Evolutionary conservation across 2,113 vertebrate genomes (phyloP).

Genomic region (Albula goreensis): DNA sequence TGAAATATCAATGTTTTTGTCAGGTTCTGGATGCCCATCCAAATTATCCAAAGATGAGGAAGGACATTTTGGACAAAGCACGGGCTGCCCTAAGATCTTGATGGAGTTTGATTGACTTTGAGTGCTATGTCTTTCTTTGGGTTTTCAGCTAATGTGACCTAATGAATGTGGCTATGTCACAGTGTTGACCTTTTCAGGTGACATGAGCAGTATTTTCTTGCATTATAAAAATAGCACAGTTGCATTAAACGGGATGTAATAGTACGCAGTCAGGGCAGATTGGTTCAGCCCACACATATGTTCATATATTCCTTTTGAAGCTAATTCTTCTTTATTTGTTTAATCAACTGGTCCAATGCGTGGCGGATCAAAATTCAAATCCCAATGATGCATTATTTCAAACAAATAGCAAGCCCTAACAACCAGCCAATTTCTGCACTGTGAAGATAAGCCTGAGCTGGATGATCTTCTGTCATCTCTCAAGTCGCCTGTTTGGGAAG

Average conservation of each 20-base stretch:
- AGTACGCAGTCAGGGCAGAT: too few species aligned
- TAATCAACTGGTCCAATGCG: too few species aligned
- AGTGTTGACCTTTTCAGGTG: background rate
- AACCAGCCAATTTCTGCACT: too few species aligned
- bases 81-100: constrained; percentile 80
- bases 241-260: background rate
- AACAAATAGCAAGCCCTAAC: too few species aligned
- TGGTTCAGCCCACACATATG: too few species aligned
- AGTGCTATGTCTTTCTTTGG: background rate
- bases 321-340: too few species aligned
- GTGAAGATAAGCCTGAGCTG: too few species aligned
- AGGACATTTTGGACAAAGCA: constrained; percentile 97
- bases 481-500: too few species aligned
- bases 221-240: background rate
- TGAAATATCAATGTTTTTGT: constrained; percentile 18
- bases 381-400: too few species aligned
- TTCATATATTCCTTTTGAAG: too few species aligned
- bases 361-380: too few species aligned
- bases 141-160: background rate
- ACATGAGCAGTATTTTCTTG: background rate
- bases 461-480: too few species aligned
- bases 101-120: background rate
- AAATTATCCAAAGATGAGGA: constrained; percentile 91
- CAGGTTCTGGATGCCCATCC: constrained; percentile 90
- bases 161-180: background rate